Percentiles rank a stretch among this genome's conserved stretches.
Evolutionary conservation across 2,797 vertebrate genomes (phyloP).

Genomic region (Aulostomus chinensis): DNA sequence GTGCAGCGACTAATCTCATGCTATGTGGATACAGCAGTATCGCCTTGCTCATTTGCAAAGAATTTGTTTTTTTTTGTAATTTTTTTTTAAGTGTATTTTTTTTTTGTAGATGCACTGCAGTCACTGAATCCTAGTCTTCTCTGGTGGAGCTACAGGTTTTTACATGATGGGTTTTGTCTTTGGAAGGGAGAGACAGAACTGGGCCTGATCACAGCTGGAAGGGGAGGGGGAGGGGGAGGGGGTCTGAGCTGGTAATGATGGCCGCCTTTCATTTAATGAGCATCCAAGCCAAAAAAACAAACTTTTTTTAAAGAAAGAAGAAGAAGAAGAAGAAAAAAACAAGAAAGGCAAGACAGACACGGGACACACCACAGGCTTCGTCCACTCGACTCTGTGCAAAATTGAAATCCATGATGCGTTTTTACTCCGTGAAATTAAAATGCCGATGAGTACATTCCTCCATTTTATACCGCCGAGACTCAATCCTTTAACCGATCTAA

Average conservation of each 20-base stretch:
- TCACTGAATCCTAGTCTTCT: conserved; percentile 40
- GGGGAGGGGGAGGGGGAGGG: conserved; percentile 38
- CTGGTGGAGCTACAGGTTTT: conserved; percentile 50
- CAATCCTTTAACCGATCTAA: conserved; percentile 44
- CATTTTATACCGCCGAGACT: conserved; percentile 49
- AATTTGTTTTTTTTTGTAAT: conserved; percentile 45
- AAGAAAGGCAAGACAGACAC: conserved; percentile 40
- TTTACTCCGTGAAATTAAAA: conserved; percentile 37
- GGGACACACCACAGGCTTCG: conserved; percentile 42
- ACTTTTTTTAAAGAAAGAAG: too few relatives aligned
- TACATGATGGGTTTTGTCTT: conserved; percentile 58
- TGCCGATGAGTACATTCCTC: conserved; percentile 53
- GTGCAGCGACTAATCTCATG: conserved; percentile 81
- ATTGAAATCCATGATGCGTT: conserved; percentile 49
- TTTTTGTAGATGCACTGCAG: conserved; percentile 4
- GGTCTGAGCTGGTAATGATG: conserved; percentile 54
- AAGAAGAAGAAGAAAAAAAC: background rate
- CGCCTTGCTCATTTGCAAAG: conserved; percentile 40
- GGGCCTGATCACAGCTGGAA: conserved; percentile 67
- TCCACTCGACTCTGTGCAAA: conserved; percentile 65
- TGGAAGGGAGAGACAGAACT: conserved; percentile 65
- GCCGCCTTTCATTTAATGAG: conserved; percentile 58
- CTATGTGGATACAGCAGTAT: conserved; percentile 73
- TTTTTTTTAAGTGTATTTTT: conserved; percentile 4
- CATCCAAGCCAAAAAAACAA: conserved; percentile 24